Evolutionary conservation across 2,888 invertebrate species (phyloP), one percentile per base, ranked within the genome.

Genomic region (Volucella bombylans): DNA sequence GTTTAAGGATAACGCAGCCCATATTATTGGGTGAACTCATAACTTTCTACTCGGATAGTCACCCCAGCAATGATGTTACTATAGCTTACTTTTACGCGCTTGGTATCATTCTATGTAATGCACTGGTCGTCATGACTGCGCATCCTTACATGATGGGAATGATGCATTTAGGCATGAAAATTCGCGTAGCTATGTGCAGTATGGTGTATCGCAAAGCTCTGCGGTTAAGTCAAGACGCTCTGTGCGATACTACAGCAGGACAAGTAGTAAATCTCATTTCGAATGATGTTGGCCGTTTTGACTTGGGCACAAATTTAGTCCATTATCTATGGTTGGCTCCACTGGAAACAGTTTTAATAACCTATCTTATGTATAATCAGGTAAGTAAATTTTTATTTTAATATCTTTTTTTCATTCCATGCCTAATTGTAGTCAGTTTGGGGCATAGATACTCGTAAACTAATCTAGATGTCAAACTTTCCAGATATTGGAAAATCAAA

Each of bases 241-340:
- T 97, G 82, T 94, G 95, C 2, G 94, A 95, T 89, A 96, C 96
- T 8, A 96, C 97, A 2, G 92, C 93, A 41, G 95, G 95, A 4
- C 95, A 95, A 90, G 93, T 95, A 87, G 97, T 98, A 50, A 98
- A 99, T 92, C 93, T 99, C 11, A 93, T 99, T 87, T 98, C 98
- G 4, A 99, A 99, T 90, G 99, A 99, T 92, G 98, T 99, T 86
- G 97, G 96, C 89, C 90, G 92, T 14, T 87, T 92, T 78, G 92
- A 92, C 87, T 89, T 91, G 72, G 96, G 96, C 38, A 95, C 97
- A 86, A 94, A 98, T 87, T 96, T 98, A 90, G 92, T 97, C 23
- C 98, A 98, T 92, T 98, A 96, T 91, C 93, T 98, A 71, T 97
- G 98, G 97, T 94, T 98, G 86, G 97, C 97, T 0, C 97, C 98